Evolutionary conservation across 2,797 vertebrate species (phyloP), one percentile per base, ranked within the genome.

Genomic region (Micromesistius poutassou): DNA sequence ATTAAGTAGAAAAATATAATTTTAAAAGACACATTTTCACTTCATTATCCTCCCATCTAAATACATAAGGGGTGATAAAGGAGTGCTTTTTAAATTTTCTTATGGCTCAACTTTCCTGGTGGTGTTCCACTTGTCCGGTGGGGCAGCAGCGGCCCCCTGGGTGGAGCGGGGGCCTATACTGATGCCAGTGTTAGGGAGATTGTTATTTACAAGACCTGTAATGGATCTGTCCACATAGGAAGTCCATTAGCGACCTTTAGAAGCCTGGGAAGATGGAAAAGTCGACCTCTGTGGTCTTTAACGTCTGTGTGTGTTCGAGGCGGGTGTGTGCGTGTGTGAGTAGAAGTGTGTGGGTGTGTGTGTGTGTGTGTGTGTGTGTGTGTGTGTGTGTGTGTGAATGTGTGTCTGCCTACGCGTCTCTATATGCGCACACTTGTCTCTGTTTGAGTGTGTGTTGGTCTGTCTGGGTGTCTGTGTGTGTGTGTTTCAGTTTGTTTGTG

Each of bases 161-260:
- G 55, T 62, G 50, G 6, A 62, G 50, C 22, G 72, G 38, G 35
- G 40, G 22, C 77, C 72, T 46, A 87, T 82, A 74, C 80, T 81
- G 3, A 38, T 72, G 30, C 68, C 68, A 71, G 68, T 22, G 25
- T 71, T 31, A 16, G 68, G 12, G 33, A n/a, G 68, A 71, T 6
- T 33, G 74, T 71, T 80, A 77, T 86, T 78, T 79, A 87, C 80
- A 71, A 83, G 79, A 77, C 70, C 40, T 74, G 40, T 74, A 74
- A 80, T 77, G 31, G 70, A 80, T 79, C n/a, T 22, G 50, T 73
- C 79, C 74, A 40, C 77, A 76, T 28, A 82, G 83, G 82, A 85
- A 78, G 76, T 83, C 88, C 82, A 83, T 90, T 86, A 86, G 83
- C 79, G 84, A 86, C 86, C 84, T 79, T 38, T 19, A 1, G 42